Base-by-base conservation (phyloP, 2,888 invertebrate genomes). In the Zaprionus obscuricornis region DNA sequence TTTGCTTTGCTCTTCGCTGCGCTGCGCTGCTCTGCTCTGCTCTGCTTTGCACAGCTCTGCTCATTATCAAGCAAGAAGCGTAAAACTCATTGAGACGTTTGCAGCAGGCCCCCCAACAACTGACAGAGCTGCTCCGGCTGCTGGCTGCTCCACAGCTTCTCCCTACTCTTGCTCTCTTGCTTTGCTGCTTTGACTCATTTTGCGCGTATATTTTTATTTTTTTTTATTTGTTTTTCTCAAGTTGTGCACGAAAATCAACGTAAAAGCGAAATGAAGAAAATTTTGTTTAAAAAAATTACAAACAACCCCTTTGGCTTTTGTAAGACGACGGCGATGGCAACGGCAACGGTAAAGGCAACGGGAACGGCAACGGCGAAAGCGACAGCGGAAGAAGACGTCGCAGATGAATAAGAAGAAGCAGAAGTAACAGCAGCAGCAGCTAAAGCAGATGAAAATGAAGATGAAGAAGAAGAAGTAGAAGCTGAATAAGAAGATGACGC, bases 21-120 rank as follows among this genome's bases (percentile, higher is more conserved):
- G n/a, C n/a, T n/a, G n/a, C n/a, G n/a, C n/a, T n/a, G n/a, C n/a
- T n/a, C n/a, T 8, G 39, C n/a, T 17, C 39, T 37, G 31, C 49
- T 50, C 31, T 17, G 43, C 22, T 47, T 47, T 33, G 10, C n/a
- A n/a, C n/a, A n/a, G n/a, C 22, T 42, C 73, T 79, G 82, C 85
- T 82, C 82, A 85, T 82, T 82, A 82, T 84, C 71, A 86, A 84
- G 74, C 85, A 76, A 58, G 66, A 49, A 86, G 85, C 81, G 85
- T 71, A 81, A 82, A 85, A 82, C 82, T 82, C 86, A 82, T 82
- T 82, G 85, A 82, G 85, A 85, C 86, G 84, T 77, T 86, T 64
- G 60, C 39, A 56, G 56, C 51, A 56, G 6, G 5, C 13, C 22
- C 7, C 11, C 39, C 27, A 2, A 0, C 26, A 5, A 47, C 10